Conservation (phyloP, 2,797 vertebrate species). For the Rhincodon typus region DNA sequence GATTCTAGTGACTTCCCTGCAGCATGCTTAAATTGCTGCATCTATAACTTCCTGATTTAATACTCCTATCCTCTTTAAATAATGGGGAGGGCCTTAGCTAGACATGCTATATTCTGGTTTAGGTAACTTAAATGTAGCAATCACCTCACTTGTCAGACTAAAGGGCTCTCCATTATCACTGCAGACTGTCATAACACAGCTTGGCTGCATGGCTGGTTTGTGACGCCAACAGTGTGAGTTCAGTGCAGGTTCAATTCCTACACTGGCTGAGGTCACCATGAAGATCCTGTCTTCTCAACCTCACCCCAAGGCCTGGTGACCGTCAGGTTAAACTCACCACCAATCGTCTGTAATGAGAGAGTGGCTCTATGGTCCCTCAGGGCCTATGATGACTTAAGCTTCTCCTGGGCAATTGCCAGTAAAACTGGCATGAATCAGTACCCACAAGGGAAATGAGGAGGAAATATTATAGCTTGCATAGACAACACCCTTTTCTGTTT, state of each 20-base stretch:
- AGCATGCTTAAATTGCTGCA: neutral
- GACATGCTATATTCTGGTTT: neutral
- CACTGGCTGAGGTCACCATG: too few relatives aligned
- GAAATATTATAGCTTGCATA: neutral
- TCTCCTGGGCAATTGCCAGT: neutral
- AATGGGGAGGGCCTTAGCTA: neutral
- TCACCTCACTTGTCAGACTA: neutral
- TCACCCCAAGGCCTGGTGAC: too few relatives aligned
- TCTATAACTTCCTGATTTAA: neutral
- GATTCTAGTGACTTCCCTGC: neutral
- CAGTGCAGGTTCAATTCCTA: too few relatives aligned
- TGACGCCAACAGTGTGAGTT: too few relatives aligned
- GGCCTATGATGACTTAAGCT: too few relatives aligned
- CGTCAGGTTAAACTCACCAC: too few relatives aligned
- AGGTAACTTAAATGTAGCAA: neutral
- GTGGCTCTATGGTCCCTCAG: too few relatives aligned
- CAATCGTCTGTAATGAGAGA: too few relatives aligned
- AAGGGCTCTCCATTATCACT: neutral
- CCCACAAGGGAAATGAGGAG: neutral
- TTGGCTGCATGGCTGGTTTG: neutral
- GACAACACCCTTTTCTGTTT: neutral
- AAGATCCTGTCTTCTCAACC: too few relatives aligned
- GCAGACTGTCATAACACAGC: neutral
- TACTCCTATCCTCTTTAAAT: neutral
- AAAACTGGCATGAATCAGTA: neutral